Base-by-base conservation (phyloP, 2,113 vertebrate species). In the Lates calcarifer region DNA sequence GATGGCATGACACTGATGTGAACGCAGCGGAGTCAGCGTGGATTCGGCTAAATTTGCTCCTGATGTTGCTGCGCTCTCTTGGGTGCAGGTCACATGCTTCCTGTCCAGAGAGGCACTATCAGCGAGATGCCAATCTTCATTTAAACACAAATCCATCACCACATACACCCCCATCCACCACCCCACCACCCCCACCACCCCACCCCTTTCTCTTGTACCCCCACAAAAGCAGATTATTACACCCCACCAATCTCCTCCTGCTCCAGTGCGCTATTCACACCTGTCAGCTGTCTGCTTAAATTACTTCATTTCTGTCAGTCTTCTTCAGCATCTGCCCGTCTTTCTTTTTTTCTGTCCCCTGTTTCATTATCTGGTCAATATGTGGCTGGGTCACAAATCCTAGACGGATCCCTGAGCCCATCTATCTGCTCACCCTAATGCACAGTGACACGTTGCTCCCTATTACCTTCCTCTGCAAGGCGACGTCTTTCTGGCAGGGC, bases 81-180 rank as follows among this genome's bases (percentile, higher is more conserved):
- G 47, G 74, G 49, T 14, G 72, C 2, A 53, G 72, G 83, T 73
- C 80, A 67, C 64, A 58, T 33, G 41, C 33, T 67, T 33, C 81
- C 39, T 56, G 14, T 41, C 61, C 29, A 49, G 2, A 53, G 15
- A 69, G 58, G 61, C 22, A 26, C 14, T 53, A 84, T 87, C 64
- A 84, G 77, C 60, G 17, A 88, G 31, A 64, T 81, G 80, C 83
- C 89, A 81, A 74, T 88, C 65, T 86, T 84, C 53, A 87, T 86
- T 72, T 62, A 4, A 53, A 1, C 4, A 45, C 47, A 75, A 65
- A 87, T 85, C 78, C 76, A 90, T 91, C 75, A 81, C 5, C 41
- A 41, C 53, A 29, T 15, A 15, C 31, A 41, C 11, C 58, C 47
- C 45, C n/a, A 87, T 85, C 78, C 76, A 90, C 90, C 75, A 81